phyloP scores from a whole-genome alignment of 2,888 invertebrate species.

The Melinopterus prodromus region DNA sequence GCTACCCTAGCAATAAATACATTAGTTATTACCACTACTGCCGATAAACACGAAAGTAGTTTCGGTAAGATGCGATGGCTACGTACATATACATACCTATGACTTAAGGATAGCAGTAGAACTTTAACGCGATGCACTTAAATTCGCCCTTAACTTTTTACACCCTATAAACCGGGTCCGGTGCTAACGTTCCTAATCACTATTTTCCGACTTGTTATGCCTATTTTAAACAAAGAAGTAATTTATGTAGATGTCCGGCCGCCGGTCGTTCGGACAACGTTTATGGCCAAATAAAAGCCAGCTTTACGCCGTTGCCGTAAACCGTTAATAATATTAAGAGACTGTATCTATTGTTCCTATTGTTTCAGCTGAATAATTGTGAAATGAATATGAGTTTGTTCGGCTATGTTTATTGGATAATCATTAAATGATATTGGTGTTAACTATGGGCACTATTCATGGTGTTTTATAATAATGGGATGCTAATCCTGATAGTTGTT shows the following conservation, averaged over 20 bases:
- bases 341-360: neutral
- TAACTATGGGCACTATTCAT: too few species aligned
- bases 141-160: neutral
- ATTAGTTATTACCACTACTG: slow-evolving; percentile 38
- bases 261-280: neutral
- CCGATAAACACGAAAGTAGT: slow-evolving; percentile 42
- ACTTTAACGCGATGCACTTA: neutral
- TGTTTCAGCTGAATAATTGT: too few species aligned
- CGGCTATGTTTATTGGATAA: neutral
- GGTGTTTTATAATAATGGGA: too few species aligned
- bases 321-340: neutral
- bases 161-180: neutral
- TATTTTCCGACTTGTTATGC: neutral
- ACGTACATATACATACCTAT: neutral
- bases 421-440: too few species aligned
- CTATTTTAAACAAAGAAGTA: neutral
- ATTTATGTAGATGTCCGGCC: neutral
- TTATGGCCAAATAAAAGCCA: neutral
- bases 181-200: neutral
- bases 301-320: neutral
- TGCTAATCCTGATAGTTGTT: too few species aligned
- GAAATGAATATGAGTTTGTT: too few species aligned
- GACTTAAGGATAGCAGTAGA: neutral
- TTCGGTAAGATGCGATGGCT: slow-evolving; percentile 9
- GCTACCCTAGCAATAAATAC: slow-evolving; percentile 28